Evolutionary conservation across 2,888 invertebrate species (phyloP).

Genomic region (Acheta domesticus): DNA sequence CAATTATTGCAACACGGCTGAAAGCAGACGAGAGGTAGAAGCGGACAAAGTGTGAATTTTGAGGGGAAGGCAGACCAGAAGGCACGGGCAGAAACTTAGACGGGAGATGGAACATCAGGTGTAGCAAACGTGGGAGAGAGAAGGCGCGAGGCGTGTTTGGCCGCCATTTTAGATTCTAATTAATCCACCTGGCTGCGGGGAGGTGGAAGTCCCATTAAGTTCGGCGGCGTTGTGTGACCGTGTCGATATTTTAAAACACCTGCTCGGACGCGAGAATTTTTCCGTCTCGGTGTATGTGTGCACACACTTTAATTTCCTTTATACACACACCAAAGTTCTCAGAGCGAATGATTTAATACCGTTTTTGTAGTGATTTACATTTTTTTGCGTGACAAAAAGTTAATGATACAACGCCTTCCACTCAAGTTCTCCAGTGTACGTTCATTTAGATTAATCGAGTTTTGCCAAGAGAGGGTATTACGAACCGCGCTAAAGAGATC

Average conservation of each 20-base stretch:
- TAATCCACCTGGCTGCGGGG: background rate
- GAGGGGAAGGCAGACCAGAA: too few species aligned
- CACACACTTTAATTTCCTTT: constrained; percentile 18
- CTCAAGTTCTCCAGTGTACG: background rate
- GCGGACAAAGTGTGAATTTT: too few species aligned
- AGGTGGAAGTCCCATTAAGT: background rate
- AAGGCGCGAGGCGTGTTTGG: too few species aligned
- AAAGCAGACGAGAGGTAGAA: too few species aligned
- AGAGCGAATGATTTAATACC: constrained; percentile 4
- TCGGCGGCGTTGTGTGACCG: background rate
- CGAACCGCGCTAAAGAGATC: background rate
- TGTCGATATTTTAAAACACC: constrained; percentile 18
- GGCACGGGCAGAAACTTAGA: too few species aligned
- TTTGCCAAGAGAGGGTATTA: constrained; percentile 11
- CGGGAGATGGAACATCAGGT: too few species aligned
- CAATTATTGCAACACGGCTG: too few species aligned
- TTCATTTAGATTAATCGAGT: constrained; percentile 11
- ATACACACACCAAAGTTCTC: background rate
- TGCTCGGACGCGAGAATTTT: background rate
- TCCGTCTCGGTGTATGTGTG: background rate
- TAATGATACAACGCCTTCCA: background rate
- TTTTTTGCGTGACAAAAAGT: constrained; percentile 18
- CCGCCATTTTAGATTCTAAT: background rate
- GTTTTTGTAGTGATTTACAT: constrained; percentile 18
- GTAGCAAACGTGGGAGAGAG: too few species aligned